Percentiles rank a stretch among this genome's conserved stretches.
Conservation (phyloP, 2,797 vertebrate genomes). For the Silurus lanzhouensis region DNA sequence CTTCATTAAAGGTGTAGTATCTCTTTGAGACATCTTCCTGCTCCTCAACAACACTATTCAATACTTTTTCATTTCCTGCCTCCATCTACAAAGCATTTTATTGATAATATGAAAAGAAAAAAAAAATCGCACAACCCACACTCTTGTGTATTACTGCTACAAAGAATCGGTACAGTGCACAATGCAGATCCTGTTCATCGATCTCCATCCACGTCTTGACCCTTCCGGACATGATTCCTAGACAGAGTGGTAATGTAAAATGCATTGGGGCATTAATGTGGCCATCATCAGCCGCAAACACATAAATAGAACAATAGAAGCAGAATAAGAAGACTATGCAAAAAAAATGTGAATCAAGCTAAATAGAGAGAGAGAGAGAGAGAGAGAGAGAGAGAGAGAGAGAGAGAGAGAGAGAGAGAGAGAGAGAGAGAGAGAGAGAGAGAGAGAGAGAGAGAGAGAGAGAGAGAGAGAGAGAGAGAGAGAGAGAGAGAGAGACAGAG, state of each 20-base stretch:
- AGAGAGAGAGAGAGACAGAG: neutral
- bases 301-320: neutral
- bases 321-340: neutral
- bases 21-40: conserved; percentile 69
- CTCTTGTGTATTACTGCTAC: conserved; percentile 5
- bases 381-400: conserved; percentile 14
- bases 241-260: conserved; percentile 62
- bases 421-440: conserved; percentile 10
- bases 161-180: neutral
- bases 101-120: conserved; percentile 29
- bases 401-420: conserved; percentile 17
- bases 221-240: conserved; percentile 34
- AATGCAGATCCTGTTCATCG: conserved; percentile 37
- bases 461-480: conserved; percentile 25
- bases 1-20: conserved; percentile 61
- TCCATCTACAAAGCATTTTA: conserved; percentile 42
- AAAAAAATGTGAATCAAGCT: neutral
- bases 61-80: conserved; percentile 66
- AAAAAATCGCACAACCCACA: neutral
- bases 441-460: neutral
- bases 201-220: conserved; percentile 38
- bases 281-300: neutral
- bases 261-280: conserved; percentile 35
- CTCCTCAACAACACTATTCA: conserved; percentile 58
- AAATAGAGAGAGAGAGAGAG: conserved; percentile 8